These are phyloP conservation scores for Siniperca scherzeri DNA, from an alignment of 2,797 vertebrate genomes.

Conservation along the genomic window DNA sequence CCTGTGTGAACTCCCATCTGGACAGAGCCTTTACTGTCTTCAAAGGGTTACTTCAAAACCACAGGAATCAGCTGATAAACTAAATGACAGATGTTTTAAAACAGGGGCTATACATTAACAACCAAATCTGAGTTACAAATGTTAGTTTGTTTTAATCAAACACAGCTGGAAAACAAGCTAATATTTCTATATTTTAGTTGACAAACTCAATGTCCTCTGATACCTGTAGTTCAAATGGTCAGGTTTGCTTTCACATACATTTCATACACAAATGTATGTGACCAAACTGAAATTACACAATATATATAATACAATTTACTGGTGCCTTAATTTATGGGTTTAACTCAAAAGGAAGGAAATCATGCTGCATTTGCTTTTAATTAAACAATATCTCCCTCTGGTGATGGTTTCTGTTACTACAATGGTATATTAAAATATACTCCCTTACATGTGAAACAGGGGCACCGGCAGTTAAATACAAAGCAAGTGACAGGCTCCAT, in stretches of 20 bases:
- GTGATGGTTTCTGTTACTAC: constrained; percentile 50
- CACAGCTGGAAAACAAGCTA: background rate
- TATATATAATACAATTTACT: background rate
- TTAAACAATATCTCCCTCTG: constrained; percentile 62
- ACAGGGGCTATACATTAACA: background rate
- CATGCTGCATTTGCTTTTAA: background rate
- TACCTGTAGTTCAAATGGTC: background rate
- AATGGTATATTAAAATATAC: background rate
- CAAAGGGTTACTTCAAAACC: background rate
- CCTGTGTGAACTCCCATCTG: background rate
- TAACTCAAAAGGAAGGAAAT: background rate
- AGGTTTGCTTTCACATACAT: background rate
- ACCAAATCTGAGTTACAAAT: background rate
- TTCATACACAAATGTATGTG: too few relatives aligned
- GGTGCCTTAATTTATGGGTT: background rate
- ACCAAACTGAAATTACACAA: background rate
- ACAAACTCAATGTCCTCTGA: background rate
- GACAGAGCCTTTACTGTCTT: background rate
- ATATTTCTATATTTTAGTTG: background rate
- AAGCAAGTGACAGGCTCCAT: constrained; percentile 40
- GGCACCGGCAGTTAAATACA: background rate
- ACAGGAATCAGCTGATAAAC: background rate
- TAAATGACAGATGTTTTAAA: background rate
- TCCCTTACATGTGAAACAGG: background rate
- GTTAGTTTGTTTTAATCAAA: background rate